A percentile compares a stretch with the other conserved stretches of the same genome.
These are phyloP conservation scores for Caenorhabditis becei DNA, from an alignment of 2,888 invertebrate species.

Conservation along the genomic window DNA sequence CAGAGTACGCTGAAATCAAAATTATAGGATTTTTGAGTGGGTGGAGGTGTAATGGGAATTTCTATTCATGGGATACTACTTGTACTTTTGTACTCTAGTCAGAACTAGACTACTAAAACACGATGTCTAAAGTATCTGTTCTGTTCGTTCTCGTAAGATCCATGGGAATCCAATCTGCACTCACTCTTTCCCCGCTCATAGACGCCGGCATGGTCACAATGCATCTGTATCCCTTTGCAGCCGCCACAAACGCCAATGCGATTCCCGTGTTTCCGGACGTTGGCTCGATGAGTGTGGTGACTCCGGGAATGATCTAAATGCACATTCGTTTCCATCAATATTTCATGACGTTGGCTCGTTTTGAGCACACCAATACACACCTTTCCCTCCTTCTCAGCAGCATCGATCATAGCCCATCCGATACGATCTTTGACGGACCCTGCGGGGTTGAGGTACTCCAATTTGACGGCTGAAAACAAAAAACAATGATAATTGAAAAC, in stretches of 20 bases:
- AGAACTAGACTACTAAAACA: no score
- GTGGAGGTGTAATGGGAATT: no score
- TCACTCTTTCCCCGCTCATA: slow-evolving; percentile 80
- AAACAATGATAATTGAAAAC: background rate
- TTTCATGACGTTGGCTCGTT: slow-evolving; percentile 12
- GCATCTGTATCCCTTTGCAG: slow-evolving; percentile 78
- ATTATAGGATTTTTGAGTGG: background rate
- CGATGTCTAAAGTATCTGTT: no score
- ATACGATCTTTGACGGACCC: slow-evolving; percentile 81
- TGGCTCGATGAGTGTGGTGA: slow-evolving; percentile 79
- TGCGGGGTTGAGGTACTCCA: slow-evolving; percentile 81
- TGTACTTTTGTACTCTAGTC: no score
- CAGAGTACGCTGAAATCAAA: slow-evolving; percentile 73
- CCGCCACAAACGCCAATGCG: slow-evolving; percentile 81
- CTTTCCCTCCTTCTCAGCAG: slow-evolving; percentile 75
- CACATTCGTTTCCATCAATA: slow-evolving; percentile 2
- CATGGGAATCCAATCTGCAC: no score
- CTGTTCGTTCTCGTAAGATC: no score
- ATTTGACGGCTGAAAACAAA: slow-evolving; percentile 76
- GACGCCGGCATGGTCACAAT: slow-evolving; percentile 81
- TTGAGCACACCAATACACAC: slow-evolving; percentile 51
- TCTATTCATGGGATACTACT: no score
- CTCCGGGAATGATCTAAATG: slow-evolving; percentile 69
- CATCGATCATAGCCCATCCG: slow-evolving; percentile 80
- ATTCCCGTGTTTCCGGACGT: slow-evolving; percentile 81